A percentile compares a stretch with the other conserved stretches of the same genome.
These are phyloP conservation scores for Apamea monoglypha DNA, from an alignment of 2,888 invertebrate genomes.

Conservation along the genomic window DNA sequence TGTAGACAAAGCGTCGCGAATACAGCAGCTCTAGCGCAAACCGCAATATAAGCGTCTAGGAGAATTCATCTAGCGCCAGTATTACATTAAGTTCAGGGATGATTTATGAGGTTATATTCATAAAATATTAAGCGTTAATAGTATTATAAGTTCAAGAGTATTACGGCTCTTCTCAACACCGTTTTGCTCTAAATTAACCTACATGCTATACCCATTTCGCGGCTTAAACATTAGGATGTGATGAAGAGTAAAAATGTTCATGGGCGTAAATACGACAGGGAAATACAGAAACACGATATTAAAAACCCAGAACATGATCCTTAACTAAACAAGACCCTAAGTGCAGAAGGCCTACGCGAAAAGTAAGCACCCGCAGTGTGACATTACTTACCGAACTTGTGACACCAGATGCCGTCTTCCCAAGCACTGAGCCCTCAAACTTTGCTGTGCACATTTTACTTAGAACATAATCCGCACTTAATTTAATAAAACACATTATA, in stretches of 20 bases:
- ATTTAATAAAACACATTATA: conserved; percentile 60
- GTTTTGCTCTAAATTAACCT: background rate
- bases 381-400: conserved; percentile 37
- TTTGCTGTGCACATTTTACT: conserved; percentile 49
- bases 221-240: background rate
- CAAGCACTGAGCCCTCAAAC: conserved; percentile 38
- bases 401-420: conserved; percentile 51
- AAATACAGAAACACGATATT: background rate
- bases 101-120: conserved; percentile 31
- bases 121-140: conserved; percentile 14
- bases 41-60: conserved; percentile 16
- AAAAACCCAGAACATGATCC: background rate
- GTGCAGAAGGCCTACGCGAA: background rate
- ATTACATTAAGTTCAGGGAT: conserved; percentile 32
- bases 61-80: conserved; percentile 42
- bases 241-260: no score
- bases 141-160: background rate
- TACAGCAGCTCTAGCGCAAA: conserved; percentile 33
- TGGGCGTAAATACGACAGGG: no score
- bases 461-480: conserved; percentile 43
- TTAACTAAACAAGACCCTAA: background rate
- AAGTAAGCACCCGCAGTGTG: conserved; percentile 1
- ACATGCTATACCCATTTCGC: background rate
- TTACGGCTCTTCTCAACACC: background rate
- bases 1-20: conserved; percentile 36